Base-by-base conservation (phyloP, 92 coral and sea anemone species). In the Porites evermanni region DNA sequence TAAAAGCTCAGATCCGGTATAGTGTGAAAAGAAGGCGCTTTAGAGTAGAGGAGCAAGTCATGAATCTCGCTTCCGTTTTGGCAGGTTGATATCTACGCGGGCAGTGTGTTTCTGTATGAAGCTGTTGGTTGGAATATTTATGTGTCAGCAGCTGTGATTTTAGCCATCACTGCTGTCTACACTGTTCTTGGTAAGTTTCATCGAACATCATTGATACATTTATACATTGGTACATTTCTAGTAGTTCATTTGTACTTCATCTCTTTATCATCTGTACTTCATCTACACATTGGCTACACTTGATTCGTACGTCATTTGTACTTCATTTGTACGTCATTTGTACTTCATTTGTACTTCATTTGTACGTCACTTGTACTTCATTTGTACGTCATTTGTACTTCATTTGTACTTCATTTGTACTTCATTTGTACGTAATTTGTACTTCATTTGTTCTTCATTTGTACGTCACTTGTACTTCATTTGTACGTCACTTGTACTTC, bases 61-160 rank as follows among this genome's bases (percentile, higher is more conserved):
- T 14, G 8, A 12, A 52, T 20, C 21, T 17, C 56, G 8, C 58
- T 53, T 21, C 16, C 12, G n/a, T 8, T 38, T 0, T 64, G 18
- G 14, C 23, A 96, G 98, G 98, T 96, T 67, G 98, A 97, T 82
- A 97, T 97, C 81, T 97, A 97, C 79, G 99, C 99, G 10, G 99
- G 99, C 58, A 97, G 99, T 85, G 93, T 97, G 53, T 97, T 93
- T 79, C 86, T 97, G 79, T 91, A 91, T 67, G 99, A 97, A 86
- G 99, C 99, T 1, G 93, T 95, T n/a, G 99, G 99, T 14, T 95
- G 93, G 90, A 93, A 95, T 79, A 79, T 97, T 50, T 97, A 97
- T 58, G 63, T 92, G 65, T 97, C 99, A 51, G 98, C 99, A 70
- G 93, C 95, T 24, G 76, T 92, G 21, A 92, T 93, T 53, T 92